A percentile compares a stretch with the other conserved stretches of the same genome.
These are phyloP conservation scores for Stercorarius parasiticus DNA, from an alignment of 2,113 vertebrate species.

Conservation along the genomic window DNA sequence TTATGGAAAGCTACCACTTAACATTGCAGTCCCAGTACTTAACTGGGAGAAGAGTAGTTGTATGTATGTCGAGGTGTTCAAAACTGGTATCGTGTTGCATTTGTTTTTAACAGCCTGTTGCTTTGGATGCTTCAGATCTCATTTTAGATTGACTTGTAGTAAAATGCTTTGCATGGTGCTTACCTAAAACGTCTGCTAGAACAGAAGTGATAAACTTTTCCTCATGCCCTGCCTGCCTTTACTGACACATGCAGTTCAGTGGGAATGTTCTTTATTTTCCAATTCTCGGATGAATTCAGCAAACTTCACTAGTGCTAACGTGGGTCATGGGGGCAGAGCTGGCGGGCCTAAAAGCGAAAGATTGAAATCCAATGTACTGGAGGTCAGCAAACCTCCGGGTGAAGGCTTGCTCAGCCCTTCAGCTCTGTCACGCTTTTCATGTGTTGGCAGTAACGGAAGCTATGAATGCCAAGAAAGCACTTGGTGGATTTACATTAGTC, in stretches of 20 bases:
- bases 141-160: neutral
- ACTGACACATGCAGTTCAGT: neutral
- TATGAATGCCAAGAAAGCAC: neutral
- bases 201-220: neutral
- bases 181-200: neutral
- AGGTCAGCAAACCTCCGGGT: neutral
- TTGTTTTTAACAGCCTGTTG: neutral
- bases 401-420: neutral
- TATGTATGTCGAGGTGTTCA: neutral
- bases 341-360: neutral
- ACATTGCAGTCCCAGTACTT: accelerated
- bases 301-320: neutral
- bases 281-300: neutral
- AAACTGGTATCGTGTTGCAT: neutral
- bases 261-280: neutral
- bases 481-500: neutral
- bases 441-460: neutral
- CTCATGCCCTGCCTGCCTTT: neutral
- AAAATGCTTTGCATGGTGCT: conserved; percentile 49
- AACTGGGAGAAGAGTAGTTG: neutral
- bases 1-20: neutral
- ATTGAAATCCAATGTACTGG: accelerated
- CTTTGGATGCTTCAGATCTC: conserved; percentile 5
- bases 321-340: conserved; percentile 16
- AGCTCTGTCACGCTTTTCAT: neutral